phyloP scores from a whole-genome alignment of 2,888 invertebrate genomes.

The Lordiphosa andalusiaca region DNA sequence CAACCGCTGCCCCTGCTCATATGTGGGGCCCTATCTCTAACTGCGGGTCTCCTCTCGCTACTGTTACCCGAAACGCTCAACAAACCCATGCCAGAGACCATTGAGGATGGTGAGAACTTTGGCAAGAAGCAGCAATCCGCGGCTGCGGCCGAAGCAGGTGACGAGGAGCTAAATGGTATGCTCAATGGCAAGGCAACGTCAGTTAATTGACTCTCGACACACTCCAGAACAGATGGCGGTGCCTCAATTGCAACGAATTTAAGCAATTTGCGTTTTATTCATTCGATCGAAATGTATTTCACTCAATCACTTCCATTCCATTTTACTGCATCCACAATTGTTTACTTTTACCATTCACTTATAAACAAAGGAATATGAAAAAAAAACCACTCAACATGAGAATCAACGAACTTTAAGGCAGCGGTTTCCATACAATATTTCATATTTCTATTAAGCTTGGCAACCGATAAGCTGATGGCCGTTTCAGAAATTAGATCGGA shows the following conservation, averaged over 20 bases:
- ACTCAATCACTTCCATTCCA: constrained; percentile 28
- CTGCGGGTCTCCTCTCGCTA: constrained; percentile 87
- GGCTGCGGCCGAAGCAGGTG: constrained; percentile 26
- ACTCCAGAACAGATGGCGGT: constrained; percentile 5
- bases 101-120: constrained; percentile 88
- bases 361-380: constrained; percentile 20
- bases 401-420: constrained; percentile 38
- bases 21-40: constrained; percentile 87
- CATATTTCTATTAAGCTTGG: background rate
- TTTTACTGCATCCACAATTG: constrained; percentile 21
- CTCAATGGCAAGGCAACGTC: constrained; percentile 32
- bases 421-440: constrained; percentile 14
- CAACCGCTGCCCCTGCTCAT: constrained; percentile 87
- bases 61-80: constrained; percentile 90
- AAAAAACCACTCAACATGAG: background rate
- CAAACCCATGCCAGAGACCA: constrained; percentile 88
- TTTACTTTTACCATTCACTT: constrained; percentile 28
- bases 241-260: constrained; percentile 47
- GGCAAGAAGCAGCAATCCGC: constrained; percentile 78
- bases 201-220: constrained; percentile 1
- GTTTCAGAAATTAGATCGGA: constrained; percentile 6
- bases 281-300: constrained; percentile 33
- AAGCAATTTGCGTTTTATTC: constrained; percentile 50
- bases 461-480: constrained; percentile 2
- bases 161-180: constrained; percentile 65